These are phyloP conservation scores for Anas platyrhynchos DNA, from an alignment of 2,113 vertebrate genomes.

Conservation along the genomic window DNA sequence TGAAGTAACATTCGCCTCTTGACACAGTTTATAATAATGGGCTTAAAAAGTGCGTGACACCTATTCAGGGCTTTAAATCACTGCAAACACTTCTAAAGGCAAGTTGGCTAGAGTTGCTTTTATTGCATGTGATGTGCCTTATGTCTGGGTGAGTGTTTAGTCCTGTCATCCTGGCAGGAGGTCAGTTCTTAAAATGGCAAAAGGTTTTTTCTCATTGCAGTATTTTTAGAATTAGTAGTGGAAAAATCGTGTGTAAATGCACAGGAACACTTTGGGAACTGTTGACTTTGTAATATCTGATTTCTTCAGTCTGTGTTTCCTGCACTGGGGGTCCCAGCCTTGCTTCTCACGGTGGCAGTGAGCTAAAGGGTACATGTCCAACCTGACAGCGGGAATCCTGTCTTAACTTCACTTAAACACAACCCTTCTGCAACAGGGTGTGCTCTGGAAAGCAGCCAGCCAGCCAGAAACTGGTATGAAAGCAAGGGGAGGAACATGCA, in stretches of 20 bases:
- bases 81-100: neutral
- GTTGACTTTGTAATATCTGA: neutral
- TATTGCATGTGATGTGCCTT: neutral
- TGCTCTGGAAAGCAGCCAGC: neutral
- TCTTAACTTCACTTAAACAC: neutral
- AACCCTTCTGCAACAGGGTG: neutral
- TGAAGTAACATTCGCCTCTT: neutral
- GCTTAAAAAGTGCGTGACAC: neutral
- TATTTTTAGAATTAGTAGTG: constrained; percentile 20
- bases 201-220: neutral
- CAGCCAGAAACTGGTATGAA: neutral
- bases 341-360: neutral
- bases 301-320: neutral
- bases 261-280: neutral
- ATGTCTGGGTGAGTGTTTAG: neutral
- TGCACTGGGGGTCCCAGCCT: neutral
- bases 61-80: neutral
- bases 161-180: constrained; percentile 1
- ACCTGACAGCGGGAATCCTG: neutral
- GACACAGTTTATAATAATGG: neutral
- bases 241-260: neutral
- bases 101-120: neutral
- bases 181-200: neutral
- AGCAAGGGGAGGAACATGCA: neutral
- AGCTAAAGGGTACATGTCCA: neutral